Evolutionary conservation across 2,113 vertebrate genomes (phyloP), one percentile per base, ranked within the genome.

Genomic region (Scomber japonicus): DNA sequence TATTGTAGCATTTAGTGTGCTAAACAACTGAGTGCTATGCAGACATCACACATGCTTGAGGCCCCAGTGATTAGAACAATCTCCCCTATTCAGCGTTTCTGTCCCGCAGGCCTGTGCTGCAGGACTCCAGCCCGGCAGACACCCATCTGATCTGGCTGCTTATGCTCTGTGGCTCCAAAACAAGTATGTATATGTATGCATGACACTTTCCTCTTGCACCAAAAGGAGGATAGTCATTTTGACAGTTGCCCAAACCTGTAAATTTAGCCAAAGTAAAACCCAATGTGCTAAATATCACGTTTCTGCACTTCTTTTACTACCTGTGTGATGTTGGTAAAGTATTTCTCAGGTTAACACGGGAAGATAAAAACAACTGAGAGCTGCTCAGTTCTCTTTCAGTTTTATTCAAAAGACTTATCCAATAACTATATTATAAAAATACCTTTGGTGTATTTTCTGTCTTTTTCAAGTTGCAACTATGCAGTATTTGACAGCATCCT

Each of bases 21-120:
- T 80, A 35, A 80, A 85, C 71, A 84, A 70, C 71, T 35, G 59
- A 77, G 70, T 2, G 17, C 24, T 71, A 62, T 79, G 59, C 82
- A 81, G 82, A 80, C 62, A 60, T 83, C 77, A 72, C 68, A 63
- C 56, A 82, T 11, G 65, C 59, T 71, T 2, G 70, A 81, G 44
- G 76, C 61, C 61, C 74, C 48, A 12, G 46, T 48, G 54, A 65
- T 66, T 21, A 31, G 57, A 85, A 90, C 88, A 88, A 85, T 80
- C 50, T 77, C 24, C 35, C 24, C 68, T 1, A 82, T 89, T 88
- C 85, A 85, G 44, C 16, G 44, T 9, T 80, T 71, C 60, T 44
- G 54, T 75, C 55, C 68, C 24, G 16, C n/a, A 17, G 9, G 54
- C n/a, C 55, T 73, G 15, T 27, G 55, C 49, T 80, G 54, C 49